Base-by-base conservation (phyloP, 2,797 vertebrate species). In the Manis crassicaudata region DNA sequence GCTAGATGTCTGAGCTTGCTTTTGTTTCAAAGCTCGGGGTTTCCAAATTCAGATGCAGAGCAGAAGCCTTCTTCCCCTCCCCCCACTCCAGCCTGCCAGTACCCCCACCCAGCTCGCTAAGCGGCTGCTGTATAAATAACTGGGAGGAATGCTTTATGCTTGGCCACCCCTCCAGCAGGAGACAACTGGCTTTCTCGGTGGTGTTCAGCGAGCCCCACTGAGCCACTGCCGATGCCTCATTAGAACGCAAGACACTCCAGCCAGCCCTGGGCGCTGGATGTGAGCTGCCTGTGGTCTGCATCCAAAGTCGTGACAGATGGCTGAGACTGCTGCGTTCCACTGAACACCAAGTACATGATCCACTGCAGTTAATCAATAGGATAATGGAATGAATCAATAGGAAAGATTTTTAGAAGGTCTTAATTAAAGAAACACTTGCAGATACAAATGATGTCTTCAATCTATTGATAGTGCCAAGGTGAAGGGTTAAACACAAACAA, bases 361-460 rank as follows among this genome's bases (percentile, higher is more conserved):
- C 98, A 98, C 98, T 98, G 97, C 97, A 98, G 97, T 98, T 98
- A 98, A 99, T 99, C 99, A 98, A 99, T 99, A 99, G 98, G 98
- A 98, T 98, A 98, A 99, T 99, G 98, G 98, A 99, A 99, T 97
- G 98, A 98, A 99, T 99, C 99, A 98, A 99, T 99, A 99, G 98
- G 98, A 99, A 99, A 98, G 99, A 99, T 99, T 99, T 99, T 99
- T 99, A 99, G 99, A 99, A 99, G 98, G 98, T 99, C 99, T 99
- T 99, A 99, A 99, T 99, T 99, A 99, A 99, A 99, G 99, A 99
- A 99, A 99, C 99, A 99, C 99, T 99, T 99, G 99, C 99, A 99
- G 99, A 99, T 99, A 99, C 99, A 99, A 99, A 99, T 98, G 98
- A 99, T 99, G 99, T 99, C 98, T 99, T 99, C 98, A 99, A 99